Percentiles rank a stretch among this genome's conserved stretches.
phyloP scores from a whole-genome alignment of 2,888 invertebrate species.

The Fragum sueziense region DNA sequence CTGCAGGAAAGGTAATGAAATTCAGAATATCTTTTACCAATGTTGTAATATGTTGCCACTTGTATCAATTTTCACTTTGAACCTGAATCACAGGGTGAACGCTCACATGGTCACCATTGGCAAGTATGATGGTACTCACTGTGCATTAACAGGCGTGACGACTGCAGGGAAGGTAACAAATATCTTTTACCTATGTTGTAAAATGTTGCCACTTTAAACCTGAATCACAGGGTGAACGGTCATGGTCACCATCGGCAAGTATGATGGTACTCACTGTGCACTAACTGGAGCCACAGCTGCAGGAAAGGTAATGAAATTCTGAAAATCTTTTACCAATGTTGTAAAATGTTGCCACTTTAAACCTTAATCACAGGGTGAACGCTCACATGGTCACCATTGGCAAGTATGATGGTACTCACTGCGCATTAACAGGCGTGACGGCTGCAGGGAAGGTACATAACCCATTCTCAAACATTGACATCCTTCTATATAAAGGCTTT shows the following conservation, averaged over 20 bases:
- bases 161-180: conserved; percentile 90
- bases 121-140: conserved; percentile 93
- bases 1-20: conserved; percentile 90
- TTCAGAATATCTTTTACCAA: too few species aligned
- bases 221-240: conserved; percentile 90
- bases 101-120: conserved; percentile 91
- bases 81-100: conserved; percentile 90
- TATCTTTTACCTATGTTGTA: too few species aligned
- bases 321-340: too few species aligned
- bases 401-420: conserved; percentile 93
- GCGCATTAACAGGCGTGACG: conserved; percentile 93
- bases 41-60: conserved; percentile 75
- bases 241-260: conserved; percentile 92
- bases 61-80: conserved; percentile 87
- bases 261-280: conserved; percentile 93
- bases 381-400: conserved; percentile 91
- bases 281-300: conserved; percentile 93
- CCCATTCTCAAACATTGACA: not conserved
- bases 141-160: conserved; percentile 93
- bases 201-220: too few species aligned
- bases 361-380: conserved; percentile 90
- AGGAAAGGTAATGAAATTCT: conserved; percentile 90
- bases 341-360: conserved; percentile 85
- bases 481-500: not conserved
- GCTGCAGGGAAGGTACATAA: conserved; percentile 88